Conservation (phyloP, 2,888 invertebrate species). For the Candidula unifasciata region DNA sequence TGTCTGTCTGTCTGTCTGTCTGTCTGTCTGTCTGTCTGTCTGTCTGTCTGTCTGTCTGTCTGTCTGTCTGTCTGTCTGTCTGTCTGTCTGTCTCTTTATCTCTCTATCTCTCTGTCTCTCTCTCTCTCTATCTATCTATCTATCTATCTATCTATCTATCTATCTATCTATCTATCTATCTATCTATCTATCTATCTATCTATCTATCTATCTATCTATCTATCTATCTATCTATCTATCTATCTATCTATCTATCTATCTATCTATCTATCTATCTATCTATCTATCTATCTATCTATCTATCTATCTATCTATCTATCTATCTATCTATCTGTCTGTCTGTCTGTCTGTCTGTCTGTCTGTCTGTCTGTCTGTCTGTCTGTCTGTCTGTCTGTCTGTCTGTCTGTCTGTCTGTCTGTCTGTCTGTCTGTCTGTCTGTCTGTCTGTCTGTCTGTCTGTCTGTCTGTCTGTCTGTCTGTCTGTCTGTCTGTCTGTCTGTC, state of each 20-base stretch:
- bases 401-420: neutral
- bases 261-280: neutral
- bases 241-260: neutral
- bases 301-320: neutral
- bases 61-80: too few relatives aligned
- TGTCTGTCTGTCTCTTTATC: too few relatives aligned
- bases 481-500: neutral
- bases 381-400: neutral
- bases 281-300: neutral
- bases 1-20: too few relatives aligned
- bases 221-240: neutral
- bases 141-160: slow-evolving; percentile 4
- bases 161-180: neutral
- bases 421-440: neutral
- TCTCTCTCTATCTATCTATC: neutral
- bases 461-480: neutral
- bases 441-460: neutral
- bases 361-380: slow-evolving; percentile 20
- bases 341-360: too few relatives aligned
- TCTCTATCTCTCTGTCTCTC: too few relatives aligned
- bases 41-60: too few relatives aligned
- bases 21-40: too few relatives aligned
- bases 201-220: neutral
- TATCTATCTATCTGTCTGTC: too few relatives aligned
- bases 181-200: neutral